These are phyloP conservation scores for Strigamia maritima DNA, from an alignment of 2,888 invertebrate genomes.

Conservation along the genomic window DNA sequence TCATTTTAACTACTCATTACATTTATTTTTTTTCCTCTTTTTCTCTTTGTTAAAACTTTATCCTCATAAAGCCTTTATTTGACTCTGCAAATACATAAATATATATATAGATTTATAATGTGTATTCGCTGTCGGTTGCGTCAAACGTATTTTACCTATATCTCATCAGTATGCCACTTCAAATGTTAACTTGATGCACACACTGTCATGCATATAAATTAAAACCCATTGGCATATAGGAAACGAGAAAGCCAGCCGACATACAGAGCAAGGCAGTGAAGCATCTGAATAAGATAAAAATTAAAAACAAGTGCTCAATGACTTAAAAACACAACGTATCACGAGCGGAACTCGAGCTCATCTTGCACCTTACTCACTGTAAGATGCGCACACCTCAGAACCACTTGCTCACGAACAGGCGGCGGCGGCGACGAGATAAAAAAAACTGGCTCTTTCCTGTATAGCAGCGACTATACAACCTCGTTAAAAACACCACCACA, in stretches of 20 bases:
- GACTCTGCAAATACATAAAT: too few species aligned
- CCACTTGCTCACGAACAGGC: slow-evolving; percentile 30
- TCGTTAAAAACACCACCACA: background rate
- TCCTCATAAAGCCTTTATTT: background rate
- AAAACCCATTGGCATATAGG: background rate
- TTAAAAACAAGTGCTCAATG: background rate
- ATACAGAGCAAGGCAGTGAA: slow-evolving; percentile 3
- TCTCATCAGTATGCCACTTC: slow-evolving; percentile 30
- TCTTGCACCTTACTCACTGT: slow-evolving; percentile 16
- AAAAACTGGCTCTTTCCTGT: background rate
- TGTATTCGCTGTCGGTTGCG: background rate
- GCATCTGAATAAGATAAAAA: background rate
- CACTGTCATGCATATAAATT: slow-evolving; percentile 27
- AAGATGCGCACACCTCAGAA: slow-evolving; percentile 11
- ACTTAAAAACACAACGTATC: background rate
- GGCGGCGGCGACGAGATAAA: background rate
- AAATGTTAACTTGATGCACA: slow-evolving; percentile 20
- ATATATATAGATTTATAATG: too few species aligned
- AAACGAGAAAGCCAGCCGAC: background rate
- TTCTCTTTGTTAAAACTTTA: background rate
- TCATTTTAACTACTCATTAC: background rate
- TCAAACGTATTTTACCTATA: background rate
- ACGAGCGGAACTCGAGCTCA: background rate
- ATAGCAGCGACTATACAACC: background rate
- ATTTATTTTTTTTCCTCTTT: background rate